Percentiles rank a stretch among this genome's conserved stretches.
phyloP scores from a whole-genome alignment of 2,888 invertebrate genomes.

The Brachylomia viminalis region DNA sequence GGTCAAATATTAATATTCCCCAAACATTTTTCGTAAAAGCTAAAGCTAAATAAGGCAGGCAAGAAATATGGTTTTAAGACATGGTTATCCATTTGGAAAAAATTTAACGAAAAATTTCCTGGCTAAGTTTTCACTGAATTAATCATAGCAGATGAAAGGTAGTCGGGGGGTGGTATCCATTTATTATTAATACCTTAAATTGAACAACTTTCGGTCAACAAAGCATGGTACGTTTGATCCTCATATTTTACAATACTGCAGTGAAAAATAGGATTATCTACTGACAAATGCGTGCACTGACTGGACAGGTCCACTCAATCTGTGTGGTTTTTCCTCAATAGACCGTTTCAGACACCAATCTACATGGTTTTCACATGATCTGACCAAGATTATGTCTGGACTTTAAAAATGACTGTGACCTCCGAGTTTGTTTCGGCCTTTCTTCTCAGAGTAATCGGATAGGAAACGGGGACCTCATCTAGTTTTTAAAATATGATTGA shows the following conservation, averaged over 20 bases:
- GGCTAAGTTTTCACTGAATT: constrained; percentile 44
- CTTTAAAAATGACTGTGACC: too few relatives aligned
- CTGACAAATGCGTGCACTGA: too few relatives aligned
- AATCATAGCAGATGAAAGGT: constrained; percentile 52
- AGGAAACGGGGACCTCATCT: too few relatives aligned
- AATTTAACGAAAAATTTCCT: constrained; percentile 10
- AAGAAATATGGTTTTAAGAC: neutral
- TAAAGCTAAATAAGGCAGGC: neutral
- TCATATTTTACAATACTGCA: constrained; percentile 15
- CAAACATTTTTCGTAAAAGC: constrained; percentile 2
- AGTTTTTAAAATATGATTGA: too few relatives aligned
- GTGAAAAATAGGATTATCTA: too few relatives aligned
- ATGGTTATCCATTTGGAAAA: constrained; percentile 26
- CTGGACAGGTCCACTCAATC: too few relatives aligned
- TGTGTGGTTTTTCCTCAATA: too few relatives aligned
- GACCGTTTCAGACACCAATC: too few relatives aligned
- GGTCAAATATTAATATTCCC: constrained; percentile 3
- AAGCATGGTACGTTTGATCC: constrained; percentile 43
- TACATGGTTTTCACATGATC: too few relatives aligned
- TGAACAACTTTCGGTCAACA: constrained; percentile 33
- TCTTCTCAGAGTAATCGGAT: too few relatives aligned
- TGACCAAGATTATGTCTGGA: too few relatives aligned
- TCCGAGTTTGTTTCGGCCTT: too few relatives aligned
- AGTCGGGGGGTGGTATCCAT: constrained; percentile 13
- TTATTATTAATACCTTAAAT: constrained; percentile 44